Conservation (phyloP, 2,797 vertebrate species). For the Nannoperca obscura region DNA sequence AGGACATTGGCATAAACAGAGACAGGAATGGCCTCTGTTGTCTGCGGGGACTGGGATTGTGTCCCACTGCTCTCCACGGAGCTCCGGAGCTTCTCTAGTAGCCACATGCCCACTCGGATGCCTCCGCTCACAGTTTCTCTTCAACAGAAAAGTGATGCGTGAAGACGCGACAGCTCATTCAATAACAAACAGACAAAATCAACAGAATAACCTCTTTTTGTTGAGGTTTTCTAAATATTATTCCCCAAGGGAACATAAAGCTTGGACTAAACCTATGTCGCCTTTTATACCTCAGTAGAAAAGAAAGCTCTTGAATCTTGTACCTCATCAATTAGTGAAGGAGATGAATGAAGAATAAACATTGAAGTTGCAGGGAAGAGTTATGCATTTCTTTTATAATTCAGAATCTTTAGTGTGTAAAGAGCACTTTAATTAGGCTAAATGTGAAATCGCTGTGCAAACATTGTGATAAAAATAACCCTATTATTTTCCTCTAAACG, state of each 20-base stretch:
- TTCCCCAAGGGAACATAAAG: neutral
- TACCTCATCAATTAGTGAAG: neutral
- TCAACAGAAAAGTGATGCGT: constrained; percentile 39
- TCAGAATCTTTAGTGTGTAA: neutral
- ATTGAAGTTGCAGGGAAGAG: neutral
- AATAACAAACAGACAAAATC: constrained; percentile 19
- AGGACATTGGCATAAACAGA: constrained; percentile 94
- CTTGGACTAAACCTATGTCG: neutral
- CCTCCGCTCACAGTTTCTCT: constrained; percentile 54
- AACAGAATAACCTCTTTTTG: neutral
- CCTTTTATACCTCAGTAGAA: neutral
- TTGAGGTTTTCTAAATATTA: neutral
- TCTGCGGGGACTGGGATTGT: constrained; percentile 68
- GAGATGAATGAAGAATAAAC: neutral
- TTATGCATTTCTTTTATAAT: neutral
- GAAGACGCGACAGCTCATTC: constrained; percentile 10
- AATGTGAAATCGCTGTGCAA: constrained; percentile 4
- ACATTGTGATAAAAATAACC: neutral
- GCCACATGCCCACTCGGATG: constrained; percentile 78
- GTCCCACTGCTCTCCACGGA: constrained; percentile 74
- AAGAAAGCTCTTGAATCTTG: neutral
- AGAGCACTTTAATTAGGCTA: constrained; percentile 6
- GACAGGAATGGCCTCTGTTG: constrained; percentile 80
- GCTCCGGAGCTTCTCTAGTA: constrained; percentile 81
- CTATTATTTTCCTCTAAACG: neutral